Evolutionary conservation across 2,113 vertebrate genomes (phyloP).

Genomic region (Tupaia tana): DNA sequence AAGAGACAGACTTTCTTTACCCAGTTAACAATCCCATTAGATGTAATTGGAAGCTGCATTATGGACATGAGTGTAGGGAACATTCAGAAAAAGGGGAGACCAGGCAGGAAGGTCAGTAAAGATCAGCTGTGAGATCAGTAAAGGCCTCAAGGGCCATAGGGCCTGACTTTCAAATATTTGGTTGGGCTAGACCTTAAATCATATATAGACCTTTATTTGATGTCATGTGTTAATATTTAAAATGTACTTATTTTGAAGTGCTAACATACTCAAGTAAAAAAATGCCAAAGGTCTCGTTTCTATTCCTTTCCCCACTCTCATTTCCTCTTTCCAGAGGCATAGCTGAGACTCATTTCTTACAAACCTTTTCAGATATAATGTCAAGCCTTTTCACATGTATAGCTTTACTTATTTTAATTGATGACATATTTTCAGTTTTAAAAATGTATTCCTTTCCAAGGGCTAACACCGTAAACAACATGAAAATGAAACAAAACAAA

Average conservation of each 20-base stretch:
- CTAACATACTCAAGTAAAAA: neutral
- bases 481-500: neutral
- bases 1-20: neutral
- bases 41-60: neutral
- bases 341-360: neutral
- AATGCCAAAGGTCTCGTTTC: neutral
- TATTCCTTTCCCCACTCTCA: neutral
- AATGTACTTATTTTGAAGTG: neutral
- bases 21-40: neutral
- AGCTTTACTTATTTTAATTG: constrained; percentile 4
- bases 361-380: neutral
- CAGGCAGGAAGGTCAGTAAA: neutral
- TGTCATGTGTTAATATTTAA: neutral
- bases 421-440: neutral
- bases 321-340: neutral
- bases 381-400: neutral
- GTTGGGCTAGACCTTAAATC: neutral
- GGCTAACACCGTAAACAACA: neutral
- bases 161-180: neutral
- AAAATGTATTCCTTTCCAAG: neutral
- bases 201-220: neutral
- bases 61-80: neutral
- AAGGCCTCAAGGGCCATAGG: neutral
- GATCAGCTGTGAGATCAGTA: neutral
- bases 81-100: neutral